Evolutionary conservation across 2,113 vertebrate species (phyloP), one percentile per base, ranked within the genome.

Genomic region (Condylura cristata): DNA sequence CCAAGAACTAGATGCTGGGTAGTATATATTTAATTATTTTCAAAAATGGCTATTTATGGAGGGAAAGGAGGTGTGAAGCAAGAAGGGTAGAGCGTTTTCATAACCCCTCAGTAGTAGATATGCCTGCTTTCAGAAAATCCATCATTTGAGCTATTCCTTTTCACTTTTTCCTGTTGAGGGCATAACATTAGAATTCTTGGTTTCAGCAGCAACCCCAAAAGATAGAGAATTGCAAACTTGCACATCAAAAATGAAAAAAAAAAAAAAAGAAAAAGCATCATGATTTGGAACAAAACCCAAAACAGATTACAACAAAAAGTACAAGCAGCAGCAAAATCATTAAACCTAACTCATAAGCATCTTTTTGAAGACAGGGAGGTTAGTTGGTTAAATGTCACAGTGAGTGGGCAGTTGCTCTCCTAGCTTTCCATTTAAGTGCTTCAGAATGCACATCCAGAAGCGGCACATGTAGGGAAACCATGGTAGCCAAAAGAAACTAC

Each of bases 271-370:
- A 76, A 76, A 95, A 84, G 83, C 86, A 86, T 87, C 66, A 95
- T 97, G 96, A 95, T 95, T 96, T 93, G 89, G 89, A 96, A 97
- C 94, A 90, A 96, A 96, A 97, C 85, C 63, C 61, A 93, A 93
- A 97, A 96, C 95, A 96, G 93, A 96, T 91, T 86, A 78, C 86
- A 97, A 97, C 94, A 94, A 97, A 97, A 97, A 96, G 81, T 94
- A 97, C 56, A 91, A 96, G 91, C 0, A 95, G 96, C 93, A 93
- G 95, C 94, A 88, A 96, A 97, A 92, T 75, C 81, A 92, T 2
- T 89, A 93, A 93, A 22, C 88, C 96, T 96, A 95, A 93, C 82
- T 96, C 63, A 66, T 13, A 51, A 91, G 85, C 60, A 89, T 86
- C 93, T 88, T 96, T 87, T 89, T 90, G 90, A 96, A 96, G 95